Percentiles rank a stretch among this genome's conserved stretches.
Conservation (phyloP, 64 coral and sea anemone species). For the Pachyseris speciosa region DNA sequence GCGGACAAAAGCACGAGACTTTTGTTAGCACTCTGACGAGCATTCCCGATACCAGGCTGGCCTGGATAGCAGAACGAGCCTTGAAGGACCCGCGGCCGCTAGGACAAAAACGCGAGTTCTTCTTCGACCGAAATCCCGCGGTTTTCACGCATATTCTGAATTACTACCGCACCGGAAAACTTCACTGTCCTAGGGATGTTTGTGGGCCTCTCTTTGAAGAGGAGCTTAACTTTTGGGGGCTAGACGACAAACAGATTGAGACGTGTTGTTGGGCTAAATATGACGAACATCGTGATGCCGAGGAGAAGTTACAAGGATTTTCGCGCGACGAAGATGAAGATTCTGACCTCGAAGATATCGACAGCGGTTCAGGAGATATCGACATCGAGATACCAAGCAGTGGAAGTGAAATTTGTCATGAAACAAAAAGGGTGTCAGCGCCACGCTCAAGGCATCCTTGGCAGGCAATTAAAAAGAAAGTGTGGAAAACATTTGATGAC, state of each 20-base stretch:
- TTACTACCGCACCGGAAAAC: conserved; percentile 90
- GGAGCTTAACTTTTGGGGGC: conserved; percentile 89
- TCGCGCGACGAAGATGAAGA: conserved; percentile 78
- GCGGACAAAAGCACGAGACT: conserved; percentile 95
- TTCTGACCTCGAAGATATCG: conserved; percentile 41
- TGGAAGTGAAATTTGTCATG: conserved; percentile 67
- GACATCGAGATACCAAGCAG: conserved; percentile 82
- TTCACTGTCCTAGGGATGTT: conserved; percentile 90
- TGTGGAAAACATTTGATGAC: conserved; percentile 89
- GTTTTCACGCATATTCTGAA: conserved; percentile 95
- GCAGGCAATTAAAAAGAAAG: conserved; percentile 67
- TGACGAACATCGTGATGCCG: conserved; percentile 93
- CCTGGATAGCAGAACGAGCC: conserved; percentile 87
- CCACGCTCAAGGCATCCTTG: conserved; percentile 37
- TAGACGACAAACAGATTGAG: conserved; percentile 93
- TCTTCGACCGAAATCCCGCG: conserved; percentile 89
- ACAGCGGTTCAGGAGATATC: conserved; percentile 59
- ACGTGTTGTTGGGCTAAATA: conserved; percentile 98
- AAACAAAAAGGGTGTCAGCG: conserved; percentile 8
- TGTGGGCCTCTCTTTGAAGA: conserved; percentile 95
- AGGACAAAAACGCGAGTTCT: conserved; percentile 89
- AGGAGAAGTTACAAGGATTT: conserved; percentile 91
- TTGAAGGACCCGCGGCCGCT: conserved; percentile 80
- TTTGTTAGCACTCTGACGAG: conserved; percentile 89
- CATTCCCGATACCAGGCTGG: conserved; percentile 82